phyloP scores from a whole-genome alignment of 2,888 invertebrate genomes.

The Acanthoscelides obtectus region DNA sequence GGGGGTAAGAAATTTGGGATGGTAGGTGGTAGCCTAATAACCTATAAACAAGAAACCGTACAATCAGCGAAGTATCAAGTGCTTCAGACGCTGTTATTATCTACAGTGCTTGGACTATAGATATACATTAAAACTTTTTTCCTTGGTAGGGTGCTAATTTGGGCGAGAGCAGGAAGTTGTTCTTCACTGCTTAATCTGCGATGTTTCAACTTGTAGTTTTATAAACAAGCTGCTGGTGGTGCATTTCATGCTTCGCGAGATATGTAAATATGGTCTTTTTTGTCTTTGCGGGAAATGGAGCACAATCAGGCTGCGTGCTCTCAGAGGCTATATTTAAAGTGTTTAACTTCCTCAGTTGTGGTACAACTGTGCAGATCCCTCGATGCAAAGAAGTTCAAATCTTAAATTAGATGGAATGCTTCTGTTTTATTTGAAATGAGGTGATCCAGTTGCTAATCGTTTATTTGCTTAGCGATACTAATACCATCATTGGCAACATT shows the following conservation, averaged over 20 bases:
- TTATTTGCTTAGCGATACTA: no score
- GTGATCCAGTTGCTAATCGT: no score
- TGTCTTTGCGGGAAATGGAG: background rate
- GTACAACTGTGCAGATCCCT: background rate
- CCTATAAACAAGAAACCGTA: no score
- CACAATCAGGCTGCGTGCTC: background rate
- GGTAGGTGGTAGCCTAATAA: no score
- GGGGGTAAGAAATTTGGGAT: no score
- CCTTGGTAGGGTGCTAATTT: background rate
- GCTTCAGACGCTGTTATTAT: background rate
- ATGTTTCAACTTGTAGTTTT: background rate
- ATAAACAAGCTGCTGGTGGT: background rate
- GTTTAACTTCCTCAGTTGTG: background rate
- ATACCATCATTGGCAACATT: no score
- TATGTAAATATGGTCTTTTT: background rate
- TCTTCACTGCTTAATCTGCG: background rate
- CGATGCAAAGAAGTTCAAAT: no score
- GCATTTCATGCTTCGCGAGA: background rate
- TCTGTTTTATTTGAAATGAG: no score
- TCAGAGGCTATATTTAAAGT: background rate
- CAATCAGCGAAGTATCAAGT: no score
- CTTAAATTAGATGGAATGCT: no score
- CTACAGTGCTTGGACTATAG: background rate
- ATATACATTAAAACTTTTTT: background rate
- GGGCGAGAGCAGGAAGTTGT: background rate